Base-by-base conservation (phyloP, 1,140 invertebrate species). In the Sinella curviseta region DNA sequence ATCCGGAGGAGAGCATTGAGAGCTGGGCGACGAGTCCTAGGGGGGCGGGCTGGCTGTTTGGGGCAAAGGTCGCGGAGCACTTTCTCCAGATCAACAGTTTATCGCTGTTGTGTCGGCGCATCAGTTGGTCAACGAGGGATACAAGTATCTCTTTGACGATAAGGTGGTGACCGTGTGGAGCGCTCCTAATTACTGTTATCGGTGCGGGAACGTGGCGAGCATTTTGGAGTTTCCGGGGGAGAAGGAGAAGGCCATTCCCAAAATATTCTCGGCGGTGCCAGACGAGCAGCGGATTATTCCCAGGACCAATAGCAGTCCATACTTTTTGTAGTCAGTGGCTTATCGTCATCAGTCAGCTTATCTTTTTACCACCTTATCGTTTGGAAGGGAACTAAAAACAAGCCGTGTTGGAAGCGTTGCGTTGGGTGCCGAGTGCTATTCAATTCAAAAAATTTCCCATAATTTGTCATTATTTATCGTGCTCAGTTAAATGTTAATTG, bases 111-210 rank as follows among this genome's bases (percentile, higher is more conserved):
- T 98, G 96, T 87, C 90, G 97, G 97, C 97, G 77, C 97, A 99
- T 91, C 97, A 99, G 88, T 90, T 99, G 85, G 97, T 99, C 77
- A 94, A 98, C 88, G 97, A 98, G 92, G 97, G 94, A 82, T 96
- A 91, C 86, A 98, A 97, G 88, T 98, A 97, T 86, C 96, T 97
- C 93, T 99, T 98, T 88, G 92, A 97, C 86, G 92, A 96, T 81
- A 93, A 95, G 87, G 88, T 99, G 82, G 95, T 98, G 3, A 98
- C 97, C 1, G 94, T 99, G 1, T 98, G 97, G 97, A 98, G 96
- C 34, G 97, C 96, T 20, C 96, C 96, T 0, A 98, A 98, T 88
- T 97, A 98, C 86, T 98, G 96, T 88, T 98, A 98, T 87, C 91
- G 96, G 60, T 97, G 96, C 86, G 96, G 95, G 34, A 98, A 98